These are phyloP conservation scores for Circaetus gallicus DNA, from an alignment of 2,113 vertebrate species.

Conservation along the genomic window DNA sequence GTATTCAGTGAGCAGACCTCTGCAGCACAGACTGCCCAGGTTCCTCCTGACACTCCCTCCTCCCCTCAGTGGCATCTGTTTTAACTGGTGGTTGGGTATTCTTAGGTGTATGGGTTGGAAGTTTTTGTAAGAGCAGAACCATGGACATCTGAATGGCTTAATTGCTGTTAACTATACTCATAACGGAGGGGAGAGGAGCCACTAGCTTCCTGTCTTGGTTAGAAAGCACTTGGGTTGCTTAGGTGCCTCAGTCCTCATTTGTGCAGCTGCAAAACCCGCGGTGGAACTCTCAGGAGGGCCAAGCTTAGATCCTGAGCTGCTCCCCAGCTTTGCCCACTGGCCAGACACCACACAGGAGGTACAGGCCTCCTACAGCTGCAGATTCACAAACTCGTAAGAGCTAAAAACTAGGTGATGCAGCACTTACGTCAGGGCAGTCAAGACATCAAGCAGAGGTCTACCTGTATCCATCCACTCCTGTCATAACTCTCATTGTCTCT, in stretches of 20 bases:
- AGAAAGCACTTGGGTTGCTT: not conserved
- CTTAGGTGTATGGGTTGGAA: not conserved
- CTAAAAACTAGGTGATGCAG: not conserved
- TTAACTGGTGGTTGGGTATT: not conserved
- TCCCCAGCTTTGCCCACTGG: not conserved
- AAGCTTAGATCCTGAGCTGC: not conserved
- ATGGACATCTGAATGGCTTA: not conserved
- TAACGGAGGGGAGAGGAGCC: not conserved
- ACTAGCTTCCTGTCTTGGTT: not conserved
- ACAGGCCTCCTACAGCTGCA: not conserved
- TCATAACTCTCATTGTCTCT: not conserved
- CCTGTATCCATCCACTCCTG: not conserved
- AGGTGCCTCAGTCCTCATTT: not conserved
- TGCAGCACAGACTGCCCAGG: not conserved
- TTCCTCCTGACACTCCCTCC: not conserved
- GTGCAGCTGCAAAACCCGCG: not conserved
- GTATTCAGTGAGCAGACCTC: not conserved
- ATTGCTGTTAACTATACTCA: not conserved
- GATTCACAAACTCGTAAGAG: not conserved
- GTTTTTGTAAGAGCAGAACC: not conserved
- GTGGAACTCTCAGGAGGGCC: not conserved
- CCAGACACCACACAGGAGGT: accelerated
- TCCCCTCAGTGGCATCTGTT: not conserved
- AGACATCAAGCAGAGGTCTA: not conserved
- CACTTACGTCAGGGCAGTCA: not conserved